phyloP scores from a whole-genome alignment of 23 tunicate species.

The Trididemnum nubilum region DNA sequence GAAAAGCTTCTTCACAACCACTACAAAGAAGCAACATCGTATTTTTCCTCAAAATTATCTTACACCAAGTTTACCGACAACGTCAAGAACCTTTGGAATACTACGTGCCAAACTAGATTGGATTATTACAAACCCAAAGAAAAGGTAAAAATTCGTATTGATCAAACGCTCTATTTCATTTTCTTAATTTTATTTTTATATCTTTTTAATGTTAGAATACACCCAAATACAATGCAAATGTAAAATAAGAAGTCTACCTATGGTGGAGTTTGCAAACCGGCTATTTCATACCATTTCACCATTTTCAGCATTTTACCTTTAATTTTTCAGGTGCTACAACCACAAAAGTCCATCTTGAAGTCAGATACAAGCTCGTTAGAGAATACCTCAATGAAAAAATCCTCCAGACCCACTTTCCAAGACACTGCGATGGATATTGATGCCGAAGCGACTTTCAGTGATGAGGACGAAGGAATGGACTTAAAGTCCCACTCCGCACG shows the following conservation, averaged over 20 bases:
- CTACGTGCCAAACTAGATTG: slow-evolving; percentile 32
- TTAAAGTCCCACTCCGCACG: not conserved
- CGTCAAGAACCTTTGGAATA: slow-evolving; percentile 28
- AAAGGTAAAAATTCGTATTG: not conserved
- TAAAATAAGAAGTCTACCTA: too few relatives aligned
- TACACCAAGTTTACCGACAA: slow-evolving; percentile 25
- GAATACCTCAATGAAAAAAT: too few relatives aligned
- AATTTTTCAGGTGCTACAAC: too few relatives aligned
- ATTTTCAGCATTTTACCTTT: too few relatives aligned
- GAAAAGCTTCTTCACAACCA: slow-evolving; percentile 72
- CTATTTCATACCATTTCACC: too few relatives aligned
- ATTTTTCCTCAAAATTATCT: slow-evolving; percentile 6
- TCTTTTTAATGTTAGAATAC: not conserved
- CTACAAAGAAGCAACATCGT: slow-evolving; percentile 48
- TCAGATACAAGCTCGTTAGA: not conserved
- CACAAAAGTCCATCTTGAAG: slow-evolving; percentile 16
- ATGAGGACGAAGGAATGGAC: slow-evolving; percentile 47
- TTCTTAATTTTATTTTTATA: not conserved
- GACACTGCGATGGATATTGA: too few relatives aligned
- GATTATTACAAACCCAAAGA: slow-evolving; percentile 39
- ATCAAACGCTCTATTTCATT: not conserved
- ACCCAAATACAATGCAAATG: too few relatives aligned
- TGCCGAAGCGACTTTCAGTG: slow-evolving; percentile 70
- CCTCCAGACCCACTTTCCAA: too few relatives aligned
- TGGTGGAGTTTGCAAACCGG: too few relatives aligned